These are phyloP conservation scores for Pachydiplax longipennis DNA, from an alignment of 2,888 invertebrate genomes.

Conservation along the genomic window DNA sequence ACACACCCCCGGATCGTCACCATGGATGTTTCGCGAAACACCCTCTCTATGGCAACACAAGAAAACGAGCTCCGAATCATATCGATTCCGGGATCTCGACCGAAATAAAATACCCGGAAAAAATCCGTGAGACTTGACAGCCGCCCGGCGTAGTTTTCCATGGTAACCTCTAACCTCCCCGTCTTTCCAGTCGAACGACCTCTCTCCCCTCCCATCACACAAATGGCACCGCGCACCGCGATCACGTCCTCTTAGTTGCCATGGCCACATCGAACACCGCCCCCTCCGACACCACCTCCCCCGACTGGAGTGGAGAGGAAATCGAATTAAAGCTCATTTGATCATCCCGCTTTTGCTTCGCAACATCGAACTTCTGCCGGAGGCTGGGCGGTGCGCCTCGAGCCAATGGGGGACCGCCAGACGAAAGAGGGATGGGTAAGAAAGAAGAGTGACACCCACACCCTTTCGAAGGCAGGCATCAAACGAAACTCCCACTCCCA, in stretches of 20 bases:
- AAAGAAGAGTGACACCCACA: not conserved
- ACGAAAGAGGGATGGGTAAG: not conserved
- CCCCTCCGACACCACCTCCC: not conserved
- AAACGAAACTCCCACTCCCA: not conserved
- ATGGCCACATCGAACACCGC: not conserved
- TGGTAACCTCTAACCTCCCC: conserved; percentile 34
- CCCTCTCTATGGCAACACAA: conserved; percentile 37
- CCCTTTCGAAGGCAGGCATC: not conserved
- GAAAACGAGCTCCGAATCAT: conserved; percentile 35
- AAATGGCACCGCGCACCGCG: conserved; percentile 5
- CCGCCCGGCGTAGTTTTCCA: conserved; percentile 17
- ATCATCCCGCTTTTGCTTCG: conserved; percentile 41
- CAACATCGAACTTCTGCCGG: conserved; percentile 34
- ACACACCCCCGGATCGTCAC: too few relatives aligned
- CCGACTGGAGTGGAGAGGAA: not conserved
- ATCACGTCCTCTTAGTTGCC: conserved; percentile 15
- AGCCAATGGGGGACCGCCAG: conserved; percentile 36
- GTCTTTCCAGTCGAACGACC: not conserved
- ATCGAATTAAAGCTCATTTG: conserved; percentile 45
- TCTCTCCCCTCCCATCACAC: not conserved
- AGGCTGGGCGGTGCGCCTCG: not conserved
- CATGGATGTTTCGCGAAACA: not conserved
- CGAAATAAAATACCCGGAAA: not conserved
- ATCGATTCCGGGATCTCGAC: conserved; percentile 15
- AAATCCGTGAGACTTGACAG: not conserved